These are phyloP conservation scores for Drosophila truncata DNA, from an alignment of 1,140 invertebrate species.

Conservation along the genomic window DNA sequence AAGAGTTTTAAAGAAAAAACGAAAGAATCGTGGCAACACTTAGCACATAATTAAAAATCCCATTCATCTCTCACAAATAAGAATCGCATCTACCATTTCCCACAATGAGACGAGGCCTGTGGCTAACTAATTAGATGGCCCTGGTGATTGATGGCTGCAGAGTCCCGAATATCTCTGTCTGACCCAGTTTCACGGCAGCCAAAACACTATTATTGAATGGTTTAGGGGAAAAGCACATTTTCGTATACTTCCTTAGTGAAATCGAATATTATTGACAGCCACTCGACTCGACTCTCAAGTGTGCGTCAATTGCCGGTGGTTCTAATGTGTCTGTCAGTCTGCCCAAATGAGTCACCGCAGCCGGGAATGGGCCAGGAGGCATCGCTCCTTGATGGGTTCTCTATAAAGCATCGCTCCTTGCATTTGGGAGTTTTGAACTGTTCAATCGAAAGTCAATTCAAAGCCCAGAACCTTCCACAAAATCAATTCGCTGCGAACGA, in stretches of 20 bases:
- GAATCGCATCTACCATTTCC: conserved; percentile 34
- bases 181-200: conserved; percentile 69
- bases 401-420: conserved; percentile 25
- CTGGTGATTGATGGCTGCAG: conserved; percentile 68
- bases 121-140: conserved; percentile 68
- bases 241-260: conserved; percentile 26
- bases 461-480: conserved; percentile 12
- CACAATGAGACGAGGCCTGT: conserved; percentile 25
- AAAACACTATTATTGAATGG: conserved; percentile 67
- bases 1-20: conserved; percentile 6
- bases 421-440: neutral
- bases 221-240: conserved; percentile 36
- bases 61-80: conserved; percentile 24
- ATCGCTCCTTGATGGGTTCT: conserved; percentile 30
- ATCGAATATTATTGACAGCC: conserved; percentile 73
- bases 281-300: conserved; percentile 60
- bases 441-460: conserved; percentile 30
- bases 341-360: conserved; percentile 41
- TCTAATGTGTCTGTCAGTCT: conserved; percentile 51
- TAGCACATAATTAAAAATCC: conserved; percentile 65
- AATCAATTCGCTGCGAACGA: conserved; percentile 1
- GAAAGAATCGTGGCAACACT: conserved; percentile 21
- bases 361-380: neutral
- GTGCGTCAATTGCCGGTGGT: conserved; percentile 63
- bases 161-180: conserved; percentile 34